These are phyloP conservation scores for Emydocephalus ijimae DNA, from an alignment of 2,113 vertebrate genomes.

Conservation along the genomic window DNA sequence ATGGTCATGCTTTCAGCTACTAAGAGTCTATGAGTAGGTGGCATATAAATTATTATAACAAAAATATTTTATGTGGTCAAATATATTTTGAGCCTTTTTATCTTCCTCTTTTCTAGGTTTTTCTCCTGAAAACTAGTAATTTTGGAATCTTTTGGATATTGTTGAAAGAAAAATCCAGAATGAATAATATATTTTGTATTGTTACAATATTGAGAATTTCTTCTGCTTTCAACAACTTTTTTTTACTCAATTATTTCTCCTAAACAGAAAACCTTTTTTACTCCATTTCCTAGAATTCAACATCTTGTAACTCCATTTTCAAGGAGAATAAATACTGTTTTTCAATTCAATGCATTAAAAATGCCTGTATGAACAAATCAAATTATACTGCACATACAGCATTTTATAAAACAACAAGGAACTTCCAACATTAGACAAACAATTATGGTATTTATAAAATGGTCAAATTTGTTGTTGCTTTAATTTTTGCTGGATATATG, in stretches of 20 bases:
- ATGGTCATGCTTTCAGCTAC: background rate
- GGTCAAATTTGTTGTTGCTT: background rate
- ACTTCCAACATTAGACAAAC: background rate
- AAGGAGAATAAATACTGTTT: background rate
- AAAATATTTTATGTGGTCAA: background rate
- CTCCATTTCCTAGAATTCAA: background rate
- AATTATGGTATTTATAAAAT: background rate
- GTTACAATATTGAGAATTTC: background rate
- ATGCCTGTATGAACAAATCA: background rate
- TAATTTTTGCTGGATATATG: background rate
- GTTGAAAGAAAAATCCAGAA: background rate
- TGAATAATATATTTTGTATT: background rate
- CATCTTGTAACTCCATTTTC: background rate
- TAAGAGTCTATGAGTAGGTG: background rate
- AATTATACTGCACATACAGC: background rate
- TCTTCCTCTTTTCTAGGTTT: background rate
- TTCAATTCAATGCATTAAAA: background rate
- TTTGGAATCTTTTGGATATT: background rate
- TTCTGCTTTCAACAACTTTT: background rate
- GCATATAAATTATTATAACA: background rate
- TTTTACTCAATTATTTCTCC: background rate
- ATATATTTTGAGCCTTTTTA: background rate
- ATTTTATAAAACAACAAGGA: background rate
- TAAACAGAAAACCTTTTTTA: background rate
- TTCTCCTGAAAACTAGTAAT: background rate